Conservation (phyloP, 2,797 vertebrate genomes). For the Propithecus perrieri region DNA sequence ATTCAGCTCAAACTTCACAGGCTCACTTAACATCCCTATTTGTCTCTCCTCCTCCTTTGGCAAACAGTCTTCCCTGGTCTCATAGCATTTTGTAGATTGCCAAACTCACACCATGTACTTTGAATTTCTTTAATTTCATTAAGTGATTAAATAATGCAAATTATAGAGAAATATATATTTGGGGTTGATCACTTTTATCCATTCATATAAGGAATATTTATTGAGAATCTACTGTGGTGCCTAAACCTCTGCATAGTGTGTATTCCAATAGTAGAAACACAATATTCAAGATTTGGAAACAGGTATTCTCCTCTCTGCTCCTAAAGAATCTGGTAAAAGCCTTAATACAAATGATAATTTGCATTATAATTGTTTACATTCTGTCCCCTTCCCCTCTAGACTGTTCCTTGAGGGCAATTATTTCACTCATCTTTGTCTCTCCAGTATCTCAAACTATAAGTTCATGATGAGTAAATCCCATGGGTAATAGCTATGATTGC, state of each 20-base stretch:
- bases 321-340: not conserved
- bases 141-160: conserved; percentile 39
- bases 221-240: not conserved
- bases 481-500: not conserved
- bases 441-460: not conserved
- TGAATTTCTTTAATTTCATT: conserved; percentile 39
- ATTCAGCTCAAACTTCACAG: not conserved
- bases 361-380: not conserved
- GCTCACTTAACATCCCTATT: not conserved
- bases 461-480: not conserved
- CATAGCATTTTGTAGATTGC: not conserved
- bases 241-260: not conserved
- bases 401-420: not conserved
- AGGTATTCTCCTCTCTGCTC: not conserved
- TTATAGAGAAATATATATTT: not conserved
- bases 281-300: not conserved
- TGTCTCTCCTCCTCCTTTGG: not conserved
- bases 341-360: not conserved
- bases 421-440: conserved; percentile 26
- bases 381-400: not conserved
- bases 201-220: conserved; percentile 4
- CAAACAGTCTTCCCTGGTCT: not conserved
- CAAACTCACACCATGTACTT: not conserved
- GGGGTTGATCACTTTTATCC: not conserved
- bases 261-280: not conserved